These are phyloP conservation scores for Seriola rivoliana DNA, from an alignment of 2,113 vertebrate genomes.

Conservation along the genomic window DNA sequence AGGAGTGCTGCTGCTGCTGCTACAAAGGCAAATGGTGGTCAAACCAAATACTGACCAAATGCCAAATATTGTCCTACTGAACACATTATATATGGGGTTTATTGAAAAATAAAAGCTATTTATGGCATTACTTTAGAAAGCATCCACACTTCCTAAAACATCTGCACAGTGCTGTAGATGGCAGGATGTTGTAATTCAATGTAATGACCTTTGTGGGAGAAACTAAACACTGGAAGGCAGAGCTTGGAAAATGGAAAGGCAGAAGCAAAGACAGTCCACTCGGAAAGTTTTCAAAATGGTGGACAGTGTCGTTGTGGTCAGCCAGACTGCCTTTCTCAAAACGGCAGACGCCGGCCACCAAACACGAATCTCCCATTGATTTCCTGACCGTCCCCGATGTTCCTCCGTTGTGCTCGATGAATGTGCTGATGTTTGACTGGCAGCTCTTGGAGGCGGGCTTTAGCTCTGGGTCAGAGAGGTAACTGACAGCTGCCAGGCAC, in stretches of 20 bases:
- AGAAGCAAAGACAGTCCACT: conserved; percentile 43
- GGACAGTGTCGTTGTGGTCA: not conserved
- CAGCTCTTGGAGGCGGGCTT: conserved; percentile 38
- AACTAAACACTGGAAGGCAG: not conserved
- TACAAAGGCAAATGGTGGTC: too few relatives aligned
- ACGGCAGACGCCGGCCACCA: conserved; percentile 80
- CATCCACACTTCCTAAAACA: too few relatives aligned
- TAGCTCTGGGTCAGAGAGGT: conserved; percentile 84
- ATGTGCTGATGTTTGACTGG: conserved; percentile 84
- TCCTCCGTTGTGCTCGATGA: conserved; percentile 88
- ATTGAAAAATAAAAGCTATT: too few relatives aligned
- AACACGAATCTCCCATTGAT: conserved; percentile 84
- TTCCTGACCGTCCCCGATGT: conserved; percentile 68
- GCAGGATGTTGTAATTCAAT: not conserved
- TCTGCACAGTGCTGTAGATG: too few relatives aligned
- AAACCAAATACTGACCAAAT: too few relatives aligned
- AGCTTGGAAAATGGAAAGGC: conserved; percentile 49
- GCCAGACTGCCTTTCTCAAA: conserved; percentile 80
- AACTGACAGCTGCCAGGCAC: conserved; percentile 78
- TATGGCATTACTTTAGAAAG: too few relatives aligned
- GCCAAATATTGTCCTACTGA: too few relatives aligned
- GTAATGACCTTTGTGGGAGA: conserved; percentile 49
- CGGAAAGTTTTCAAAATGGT: conserved; percentile 34
- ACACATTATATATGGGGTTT: too few relatives aligned
- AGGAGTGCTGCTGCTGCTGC: too few relatives aligned